Conservation (phyloP, 2,797 vertebrate species). For the Phrynocephalus guinanensis region DNA sequence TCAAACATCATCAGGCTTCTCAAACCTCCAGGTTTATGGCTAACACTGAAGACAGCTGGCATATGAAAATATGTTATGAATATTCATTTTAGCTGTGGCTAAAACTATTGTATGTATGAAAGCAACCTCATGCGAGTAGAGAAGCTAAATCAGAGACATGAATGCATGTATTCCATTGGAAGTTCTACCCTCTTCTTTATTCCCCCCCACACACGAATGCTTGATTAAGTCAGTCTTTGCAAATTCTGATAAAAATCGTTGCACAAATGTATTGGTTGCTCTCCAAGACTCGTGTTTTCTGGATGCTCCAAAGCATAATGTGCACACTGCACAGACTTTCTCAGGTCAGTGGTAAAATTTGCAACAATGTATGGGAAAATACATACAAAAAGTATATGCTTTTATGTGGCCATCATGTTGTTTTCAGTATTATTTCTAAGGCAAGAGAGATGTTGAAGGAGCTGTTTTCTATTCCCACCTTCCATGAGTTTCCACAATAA, state of each 20-base stretch:
- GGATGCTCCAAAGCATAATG: background rate
- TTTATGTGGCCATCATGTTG: too few relatives aligned
- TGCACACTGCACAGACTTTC: too few relatives aligned
- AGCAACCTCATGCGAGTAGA: background rate
- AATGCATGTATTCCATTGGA: too few relatives aligned
- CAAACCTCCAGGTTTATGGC: constrained; percentile 51
- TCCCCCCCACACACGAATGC: background rate
- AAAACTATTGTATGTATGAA: constrained; percentile 5
- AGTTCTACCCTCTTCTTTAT: too few relatives aligned
- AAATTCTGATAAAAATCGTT: background rate
- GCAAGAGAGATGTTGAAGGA: too few relatives aligned
- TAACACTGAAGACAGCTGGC: constrained; percentile 35
- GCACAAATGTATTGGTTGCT: background rate
- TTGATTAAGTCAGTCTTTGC: background rate
- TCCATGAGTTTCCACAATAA: too few relatives aligned
- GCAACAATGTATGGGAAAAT: too few relatives aligned
- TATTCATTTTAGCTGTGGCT: constrained; percentile 15
- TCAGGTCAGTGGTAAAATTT: too few relatives aligned
- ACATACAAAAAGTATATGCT: too few relatives aligned
- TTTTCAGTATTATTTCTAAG: too few relatives aligned
- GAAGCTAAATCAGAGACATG: background rate
- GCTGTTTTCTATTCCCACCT: too few relatives aligned
- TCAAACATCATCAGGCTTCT: constrained; percentile 48
- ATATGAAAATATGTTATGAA: constrained; percentile 10
- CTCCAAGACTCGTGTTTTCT: background rate